Percentiles rank a stretch among this genome's conserved stretches.
Conservation (phyloP, 2,113 vertebrate genomes). For the Sorex fumeus region DNA sequence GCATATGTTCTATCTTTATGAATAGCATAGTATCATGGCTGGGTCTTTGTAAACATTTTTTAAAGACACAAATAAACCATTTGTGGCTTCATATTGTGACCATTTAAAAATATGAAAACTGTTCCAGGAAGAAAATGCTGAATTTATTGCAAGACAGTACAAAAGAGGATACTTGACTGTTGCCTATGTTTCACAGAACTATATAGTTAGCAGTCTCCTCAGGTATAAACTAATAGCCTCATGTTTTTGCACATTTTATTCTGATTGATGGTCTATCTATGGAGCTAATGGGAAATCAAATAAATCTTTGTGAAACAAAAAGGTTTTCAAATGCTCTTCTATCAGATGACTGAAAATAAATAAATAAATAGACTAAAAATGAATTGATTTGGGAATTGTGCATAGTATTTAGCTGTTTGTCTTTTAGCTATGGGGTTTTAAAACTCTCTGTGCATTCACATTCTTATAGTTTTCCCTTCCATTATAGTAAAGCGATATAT, state of each 20-base stretch:
- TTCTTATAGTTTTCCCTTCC: constrained; percentile 77
- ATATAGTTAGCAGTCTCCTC: constrained; percentile 75
- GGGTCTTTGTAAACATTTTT: constrained; percentile 82
- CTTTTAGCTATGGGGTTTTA: constrained; percentile 35
- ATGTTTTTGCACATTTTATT: constrained; percentile 83
- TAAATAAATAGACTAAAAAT: neutral
- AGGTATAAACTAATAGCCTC: constrained; percentile 81
- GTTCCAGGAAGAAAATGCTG: constrained; percentile 80
- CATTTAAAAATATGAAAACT: constrained; percentile 78
- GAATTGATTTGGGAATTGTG: constrained; percentile 40
- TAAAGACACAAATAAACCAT: constrained; percentile 84
- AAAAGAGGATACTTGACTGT: constrained; percentile 78
- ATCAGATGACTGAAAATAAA: constrained; percentile 47
- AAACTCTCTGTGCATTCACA: constrained; percentile 46
- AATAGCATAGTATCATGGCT: constrained; percentile 76
- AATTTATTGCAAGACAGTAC: constrained; percentile 78
- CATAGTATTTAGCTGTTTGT: constrained; percentile 52
- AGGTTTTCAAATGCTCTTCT: constrained; percentile 49
- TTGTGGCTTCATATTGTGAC: constrained; percentile 84
- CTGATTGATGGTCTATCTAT: constrained; percentile 78
- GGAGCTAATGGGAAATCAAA: constrained; percentile 82
- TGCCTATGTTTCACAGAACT: constrained; percentile 78
- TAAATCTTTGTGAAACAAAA: constrained; percentile 74
- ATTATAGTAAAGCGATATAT: constrained; percentile 68
- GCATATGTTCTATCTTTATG: constrained; percentile 81